Percentiles rank a stretch among this genome's conserved stretches.
Evolutionary conservation across 2,113 vertebrate species (phyloP).

Genomic region (Microtus montanus): DNA sequence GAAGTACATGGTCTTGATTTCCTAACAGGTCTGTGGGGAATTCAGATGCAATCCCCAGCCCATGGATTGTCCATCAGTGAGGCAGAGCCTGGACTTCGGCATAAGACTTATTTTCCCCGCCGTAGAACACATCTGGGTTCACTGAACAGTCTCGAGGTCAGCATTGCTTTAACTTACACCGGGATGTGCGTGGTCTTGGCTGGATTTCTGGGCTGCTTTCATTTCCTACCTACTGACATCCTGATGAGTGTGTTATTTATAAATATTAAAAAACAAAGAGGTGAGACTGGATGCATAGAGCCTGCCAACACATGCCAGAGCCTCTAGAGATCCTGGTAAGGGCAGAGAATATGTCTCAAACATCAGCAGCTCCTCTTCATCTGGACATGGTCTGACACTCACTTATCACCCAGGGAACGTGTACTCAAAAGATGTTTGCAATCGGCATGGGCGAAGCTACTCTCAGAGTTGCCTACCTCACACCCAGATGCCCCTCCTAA

Average conservation of each 20-base stretch:
- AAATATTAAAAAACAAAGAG: constrained; percentile 69
- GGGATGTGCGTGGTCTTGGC: constrained; percentile 6
- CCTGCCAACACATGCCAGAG: constrained; percentile 59
- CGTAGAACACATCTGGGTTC: constrained; percentile 41
- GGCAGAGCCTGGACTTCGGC: neutral
- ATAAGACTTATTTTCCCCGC: neutral
- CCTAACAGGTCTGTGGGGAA: neutral
- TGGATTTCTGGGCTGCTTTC: constrained; percentile 24
- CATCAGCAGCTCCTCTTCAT: neutral
- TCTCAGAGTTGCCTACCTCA: constrained; percentile 7
- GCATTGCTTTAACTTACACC: constrained; percentile 44
- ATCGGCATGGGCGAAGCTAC: neutral
- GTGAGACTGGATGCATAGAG: constrained; percentile 38
- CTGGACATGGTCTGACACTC: constrained; percentile 53
- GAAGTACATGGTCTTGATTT: constrained; percentile 24
- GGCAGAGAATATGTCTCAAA: constrained; percentile 17
- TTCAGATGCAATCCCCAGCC: neutral
- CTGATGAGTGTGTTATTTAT: constrained; percentile 65
- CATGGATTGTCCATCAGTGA: neutral
- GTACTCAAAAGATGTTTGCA: neutral
- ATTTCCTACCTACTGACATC: constrained; percentile 62
- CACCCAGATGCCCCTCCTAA: constrained; percentile 11
- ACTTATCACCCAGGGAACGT: constrained; percentile 44
- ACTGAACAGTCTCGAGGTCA: neutral
- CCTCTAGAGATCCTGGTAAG: constrained; percentile 8